Evolutionary conservation across 92 coral and sea anemone species (phyloP), one percentile per base, ranked within the genome.

Genomic region (Bergia puertoricense): DNA sequence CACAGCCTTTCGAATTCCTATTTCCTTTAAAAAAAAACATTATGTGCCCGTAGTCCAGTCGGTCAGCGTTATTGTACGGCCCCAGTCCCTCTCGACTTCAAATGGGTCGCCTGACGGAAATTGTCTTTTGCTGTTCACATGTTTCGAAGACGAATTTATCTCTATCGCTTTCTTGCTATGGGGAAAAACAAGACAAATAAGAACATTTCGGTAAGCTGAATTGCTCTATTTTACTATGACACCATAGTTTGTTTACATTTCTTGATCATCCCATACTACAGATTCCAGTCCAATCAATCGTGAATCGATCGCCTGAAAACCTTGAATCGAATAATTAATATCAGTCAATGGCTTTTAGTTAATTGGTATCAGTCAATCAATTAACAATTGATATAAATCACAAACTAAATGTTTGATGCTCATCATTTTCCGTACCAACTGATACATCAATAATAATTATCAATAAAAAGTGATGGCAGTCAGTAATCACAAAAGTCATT

Each of bases 171-270:
- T 57, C 72, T 81, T 20, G 48, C 85, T 51, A 81, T 81, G 85
- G 74, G 85, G 10, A 81, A 81, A 56, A 59, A 57, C 37, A 81
- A 81, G 74, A 81, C 85, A 39, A 81, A 81, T 59, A 59, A 81
- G 73, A 81, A 81, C 11, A 39, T 81, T 59, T 54, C 85, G 85
- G 85, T 81, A 56, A 81, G 85, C 62, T 22, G 5, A 75, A 71
- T n/a, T 71, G 75, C 38, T 15, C 1, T 8, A 51, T 51, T 51
- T 51, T 2, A 51, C 57, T 51, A 8, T 71, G 41, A 71, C 4
- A 3, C 8, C 76, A 71, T 41, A 39, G 46, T 51, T 51, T 0
- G 14, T 51, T 51, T 51, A 8, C 57, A 51, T 10, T 8, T 10
- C 10, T 51, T 10, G 10, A 10, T 51, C 15, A 0, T 51, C 10